Percentiles rank a stretch among this genome's conserved stretches.
Conservation (phyloP, 2,113 vertebrate genomes). For the Clarias magur region DNA sequence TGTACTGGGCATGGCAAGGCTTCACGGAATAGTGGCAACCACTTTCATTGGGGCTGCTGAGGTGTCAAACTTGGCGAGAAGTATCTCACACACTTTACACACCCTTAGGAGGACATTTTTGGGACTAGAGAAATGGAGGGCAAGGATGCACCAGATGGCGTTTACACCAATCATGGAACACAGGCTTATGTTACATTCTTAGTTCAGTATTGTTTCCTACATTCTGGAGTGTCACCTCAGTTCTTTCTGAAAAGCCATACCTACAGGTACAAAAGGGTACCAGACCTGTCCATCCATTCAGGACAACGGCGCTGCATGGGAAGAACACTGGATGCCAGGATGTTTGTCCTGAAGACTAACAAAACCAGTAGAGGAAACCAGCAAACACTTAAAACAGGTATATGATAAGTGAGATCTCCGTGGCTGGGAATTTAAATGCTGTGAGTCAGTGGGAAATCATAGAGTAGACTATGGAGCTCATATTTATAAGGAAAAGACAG, state of each 20-base stretch:
- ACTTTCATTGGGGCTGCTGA: neutral
- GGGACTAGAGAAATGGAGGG: neutral
- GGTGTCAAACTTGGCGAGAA: neutral
- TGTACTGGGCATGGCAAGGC: neutral
- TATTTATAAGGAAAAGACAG: neutral
- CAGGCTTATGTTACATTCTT: neutral
- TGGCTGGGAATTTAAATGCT: neutral
- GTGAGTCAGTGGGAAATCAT: neutral
- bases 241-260: neutral
- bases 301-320: neutral
- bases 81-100: too few relatives aligned
- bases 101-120: neutral
- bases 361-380: neutral
- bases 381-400: neutral
- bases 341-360: neutral
- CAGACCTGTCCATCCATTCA: neutral
- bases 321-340: neutral
- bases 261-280: neutral
- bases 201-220: neutral
- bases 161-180: neutral
- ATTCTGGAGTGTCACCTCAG: neutral
- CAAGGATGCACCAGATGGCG: neutral
- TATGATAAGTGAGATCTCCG: neutral
- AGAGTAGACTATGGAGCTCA: neutral
- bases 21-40: neutral